These are phyloP conservation scores for Quadriops clusia DNA, from an alignment of 2,888 invertebrate species.

Conservation along the genomic window DNA sequence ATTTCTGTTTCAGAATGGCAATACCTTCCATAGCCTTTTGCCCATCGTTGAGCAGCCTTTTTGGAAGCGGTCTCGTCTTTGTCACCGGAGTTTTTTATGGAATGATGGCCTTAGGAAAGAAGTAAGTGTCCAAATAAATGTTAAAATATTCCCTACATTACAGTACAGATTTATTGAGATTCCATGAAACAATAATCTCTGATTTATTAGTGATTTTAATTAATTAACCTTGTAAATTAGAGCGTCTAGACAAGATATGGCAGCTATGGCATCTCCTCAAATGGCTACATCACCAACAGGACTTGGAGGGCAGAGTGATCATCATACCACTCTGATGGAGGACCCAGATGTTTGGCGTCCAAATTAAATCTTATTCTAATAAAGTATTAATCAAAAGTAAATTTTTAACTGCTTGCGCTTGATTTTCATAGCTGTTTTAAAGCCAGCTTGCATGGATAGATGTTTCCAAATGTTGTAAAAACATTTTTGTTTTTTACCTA, in stretches of 20 bases:
- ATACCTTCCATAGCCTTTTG: conserved; percentile 71
- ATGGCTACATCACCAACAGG: conserved; percentile 43
- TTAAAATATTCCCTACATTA: neutral
- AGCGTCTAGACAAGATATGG: conserved; percentile 77
- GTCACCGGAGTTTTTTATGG: conserved; percentile 82
- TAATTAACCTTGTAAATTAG: conserved; percentile 34
- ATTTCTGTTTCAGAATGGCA: conserved; percentile 52
- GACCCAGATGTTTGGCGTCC: conserved; percentile 90
- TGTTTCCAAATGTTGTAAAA: neutral
- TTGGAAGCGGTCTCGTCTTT: conserved; percentile 83
- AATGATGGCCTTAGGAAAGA: conserved; percentile 89
- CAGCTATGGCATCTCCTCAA: conserved; percentile 64
- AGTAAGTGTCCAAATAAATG: conserved; percentile 52
- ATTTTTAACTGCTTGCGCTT: conserved; percentile 10
- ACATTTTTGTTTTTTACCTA: conserved; percentile 1
- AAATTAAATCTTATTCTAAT: conserved; percentile 54
- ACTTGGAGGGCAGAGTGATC: conserved; percentile 47
- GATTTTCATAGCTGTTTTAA: conserved; percentile 1
- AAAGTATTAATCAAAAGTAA: conserved; percentile 18
- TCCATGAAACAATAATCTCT: neutral
- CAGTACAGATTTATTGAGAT: conserved; percentile 4
- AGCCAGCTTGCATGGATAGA: neutral
- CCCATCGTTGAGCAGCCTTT: conserved; percentile 59
- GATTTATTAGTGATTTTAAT: neutral
- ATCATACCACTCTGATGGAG: conserved; percentile 78